These are phyloP conservation scores for Hemitrygon akajei DNA, from an alignment of 2,797 vertebrate species.

Conservation along the genomic window DNA sequence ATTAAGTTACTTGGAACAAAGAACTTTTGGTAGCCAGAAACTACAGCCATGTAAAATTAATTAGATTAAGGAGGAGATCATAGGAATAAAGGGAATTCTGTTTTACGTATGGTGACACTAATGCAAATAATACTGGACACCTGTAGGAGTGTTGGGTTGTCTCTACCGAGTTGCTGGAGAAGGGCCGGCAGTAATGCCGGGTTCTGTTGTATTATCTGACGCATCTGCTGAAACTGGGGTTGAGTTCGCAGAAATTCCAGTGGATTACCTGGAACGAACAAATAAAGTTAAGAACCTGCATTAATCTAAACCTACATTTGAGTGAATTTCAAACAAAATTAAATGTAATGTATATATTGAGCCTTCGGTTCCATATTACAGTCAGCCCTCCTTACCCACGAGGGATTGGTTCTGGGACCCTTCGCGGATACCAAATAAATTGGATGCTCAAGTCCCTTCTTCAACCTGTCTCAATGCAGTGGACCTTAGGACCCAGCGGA, in stretches of 20 bases:
- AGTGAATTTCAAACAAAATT: neutral
- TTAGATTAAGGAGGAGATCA: neutral
- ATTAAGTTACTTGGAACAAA: neutral
- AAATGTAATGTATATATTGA: neutral
- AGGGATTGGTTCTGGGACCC: too few species aligned
- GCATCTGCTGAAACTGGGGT: constrained; percentile 70
- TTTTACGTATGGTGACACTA: neutral
- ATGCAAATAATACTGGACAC: constrained; percentile 43
- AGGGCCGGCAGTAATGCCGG: constrained; percentile 61
- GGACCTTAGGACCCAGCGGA: too few species aligned
- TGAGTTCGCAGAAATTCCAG: constrained; percentile 68
- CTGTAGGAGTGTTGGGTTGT: constrained; percentile 68
- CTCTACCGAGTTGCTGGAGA: constrained; percentile 65
- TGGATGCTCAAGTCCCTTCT: too few species aligned
- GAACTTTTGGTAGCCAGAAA: neutral
- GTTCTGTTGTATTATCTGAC: constrained; percentile 70
- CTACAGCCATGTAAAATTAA: neutral
- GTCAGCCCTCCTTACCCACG: too few species aligned
- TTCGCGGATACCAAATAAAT: too few species aligned
- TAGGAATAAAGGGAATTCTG: neutral
- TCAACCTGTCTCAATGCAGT: too few species aligned
- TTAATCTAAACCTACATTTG: neutral
- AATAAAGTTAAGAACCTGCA: neutral
- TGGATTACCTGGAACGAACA: constrained; percentile 51
- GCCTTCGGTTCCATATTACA: neutral